phyloP scores from a whole-genome alignment of 2,113 vertebrate genomes.

The Atrichornis clamosus region DNA sequence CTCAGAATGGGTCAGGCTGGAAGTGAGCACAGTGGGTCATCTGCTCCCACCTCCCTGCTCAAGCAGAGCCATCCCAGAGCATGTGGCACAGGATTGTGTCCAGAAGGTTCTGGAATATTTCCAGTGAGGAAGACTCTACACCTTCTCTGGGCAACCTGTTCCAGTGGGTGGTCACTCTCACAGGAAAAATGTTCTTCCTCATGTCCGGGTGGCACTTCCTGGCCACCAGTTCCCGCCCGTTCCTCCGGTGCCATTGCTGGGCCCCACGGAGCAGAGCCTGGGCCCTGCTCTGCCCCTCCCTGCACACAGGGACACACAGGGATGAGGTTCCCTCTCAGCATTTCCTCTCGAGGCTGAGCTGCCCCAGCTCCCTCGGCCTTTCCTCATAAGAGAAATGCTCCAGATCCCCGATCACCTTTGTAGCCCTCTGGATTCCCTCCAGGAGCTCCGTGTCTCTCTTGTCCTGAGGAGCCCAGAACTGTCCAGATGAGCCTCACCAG shows the following conservation, averaged over 20 bases:
- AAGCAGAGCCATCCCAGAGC: background rate
- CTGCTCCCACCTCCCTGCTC: background rate
- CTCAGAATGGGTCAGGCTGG: background rate
- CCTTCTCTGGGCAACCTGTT: background rate
- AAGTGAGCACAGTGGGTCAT: background rate
- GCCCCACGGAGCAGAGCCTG: background rate
- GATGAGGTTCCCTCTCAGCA: background rate
- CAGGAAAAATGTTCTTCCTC: background rate
- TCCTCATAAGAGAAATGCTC: background rate
- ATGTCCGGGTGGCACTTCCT: accelerated
- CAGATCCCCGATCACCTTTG: background rate
- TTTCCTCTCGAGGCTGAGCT: background rate
- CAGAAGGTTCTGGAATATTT: background rate
- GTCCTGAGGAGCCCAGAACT: background rate
- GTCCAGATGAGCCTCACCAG: background rate
- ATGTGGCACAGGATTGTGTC: background rate
- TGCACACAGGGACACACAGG: background rate
- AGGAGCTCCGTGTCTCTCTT: background rate
- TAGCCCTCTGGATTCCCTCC: accelerated
- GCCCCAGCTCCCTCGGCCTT: background rate
- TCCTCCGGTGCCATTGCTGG: background rate
- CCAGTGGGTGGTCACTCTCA: accelerated
- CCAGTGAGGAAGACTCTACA: background rate
- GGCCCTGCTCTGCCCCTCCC: background rate
- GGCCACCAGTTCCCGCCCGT: background rate